These are phyloP conservation scores for Protonibea diacanthus DNA, from an alignment of 2,797 vertebrate genomes.

Conservation along the genomic window DNA sequence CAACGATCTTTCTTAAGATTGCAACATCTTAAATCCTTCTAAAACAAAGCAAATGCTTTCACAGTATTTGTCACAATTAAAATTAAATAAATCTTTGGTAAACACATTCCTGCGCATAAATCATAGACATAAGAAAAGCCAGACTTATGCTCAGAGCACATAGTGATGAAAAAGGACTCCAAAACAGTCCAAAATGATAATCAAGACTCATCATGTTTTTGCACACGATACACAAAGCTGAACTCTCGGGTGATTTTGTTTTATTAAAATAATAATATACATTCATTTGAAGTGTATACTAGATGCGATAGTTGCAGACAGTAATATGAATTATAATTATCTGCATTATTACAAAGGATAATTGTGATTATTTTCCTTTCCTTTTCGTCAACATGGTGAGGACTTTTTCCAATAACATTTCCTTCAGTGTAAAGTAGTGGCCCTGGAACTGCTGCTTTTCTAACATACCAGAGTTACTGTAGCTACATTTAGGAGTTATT, in stretches of 20 bases:
- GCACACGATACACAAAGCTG: background rate
- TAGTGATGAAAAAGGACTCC: background rate
- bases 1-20: background rate
- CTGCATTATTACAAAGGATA: background rate
- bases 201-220: background rate
- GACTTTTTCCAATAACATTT: background rate
- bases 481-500: background rate
- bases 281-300: background rate
- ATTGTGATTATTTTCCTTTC: background rate
- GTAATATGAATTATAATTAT: too few relatives aligned
- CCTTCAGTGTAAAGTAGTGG: background rate
- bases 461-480: background rate
- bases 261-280: slow-evolving; percentile 24
- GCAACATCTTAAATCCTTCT: background rate
- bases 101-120: background rate
- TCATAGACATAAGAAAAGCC: background rate
- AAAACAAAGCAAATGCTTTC: background rate
- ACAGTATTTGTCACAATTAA: background rate
- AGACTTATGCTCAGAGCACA: background rate
- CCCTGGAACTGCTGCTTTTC: background rate
- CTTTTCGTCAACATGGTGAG: background rate
- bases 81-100: background rate
- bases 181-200: background rate
- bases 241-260: slow-evolving; percentile 5
- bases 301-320: background rate